Evolutionary conservation across 2,113 vertebrate genomes (phyloP).

Genomic region (Tachuris rubrigastra): DNA sequence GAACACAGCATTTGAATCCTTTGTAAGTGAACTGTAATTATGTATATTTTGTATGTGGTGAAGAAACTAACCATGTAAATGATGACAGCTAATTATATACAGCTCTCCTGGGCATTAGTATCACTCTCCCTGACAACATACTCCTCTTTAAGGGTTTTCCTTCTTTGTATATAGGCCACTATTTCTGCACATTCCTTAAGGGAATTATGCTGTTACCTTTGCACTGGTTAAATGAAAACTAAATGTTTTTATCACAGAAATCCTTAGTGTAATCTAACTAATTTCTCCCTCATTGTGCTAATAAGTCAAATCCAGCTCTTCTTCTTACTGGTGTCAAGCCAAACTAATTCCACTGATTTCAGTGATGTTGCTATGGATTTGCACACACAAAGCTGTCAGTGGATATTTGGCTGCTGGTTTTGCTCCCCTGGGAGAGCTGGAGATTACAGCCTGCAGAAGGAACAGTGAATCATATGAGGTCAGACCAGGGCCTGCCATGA

Average conservation of each 20-base stretch:
- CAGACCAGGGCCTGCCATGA: neutral
- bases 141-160: conserved; percentile 44
- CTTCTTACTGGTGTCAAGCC: conserved; percentile 33
- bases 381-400: neutral
- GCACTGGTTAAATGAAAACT: conserved; percentile 32
- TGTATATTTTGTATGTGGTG: conserved; percentile 50
- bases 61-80: conserved; percentile 63
- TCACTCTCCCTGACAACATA: conserved; percentile 47
- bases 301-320: conserved; percentile 44
- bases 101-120: conserved; percentile 57
- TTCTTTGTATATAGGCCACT: neutral
- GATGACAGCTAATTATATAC: conserved; percentile 66
- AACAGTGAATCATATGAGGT: neutral
- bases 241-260: conserved; percentile 52
- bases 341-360: conserved; percentile 40
- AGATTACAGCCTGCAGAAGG: neutral
- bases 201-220: conserved; percentile 30
- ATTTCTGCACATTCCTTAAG: conserved; percentile 28
- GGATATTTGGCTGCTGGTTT: conserved; percentile 23
- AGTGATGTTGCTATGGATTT: conserved; percentile 39
- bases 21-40: conserved; percentile 57
- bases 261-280: conserved; percentile 40
- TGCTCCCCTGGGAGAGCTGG: neutral
- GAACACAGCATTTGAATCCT: neutral
- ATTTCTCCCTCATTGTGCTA: conserved; percentile 36